Conservation (phyloP, 2,797 vertebrate species). For the Silurus lanzhouensis region DNA sequence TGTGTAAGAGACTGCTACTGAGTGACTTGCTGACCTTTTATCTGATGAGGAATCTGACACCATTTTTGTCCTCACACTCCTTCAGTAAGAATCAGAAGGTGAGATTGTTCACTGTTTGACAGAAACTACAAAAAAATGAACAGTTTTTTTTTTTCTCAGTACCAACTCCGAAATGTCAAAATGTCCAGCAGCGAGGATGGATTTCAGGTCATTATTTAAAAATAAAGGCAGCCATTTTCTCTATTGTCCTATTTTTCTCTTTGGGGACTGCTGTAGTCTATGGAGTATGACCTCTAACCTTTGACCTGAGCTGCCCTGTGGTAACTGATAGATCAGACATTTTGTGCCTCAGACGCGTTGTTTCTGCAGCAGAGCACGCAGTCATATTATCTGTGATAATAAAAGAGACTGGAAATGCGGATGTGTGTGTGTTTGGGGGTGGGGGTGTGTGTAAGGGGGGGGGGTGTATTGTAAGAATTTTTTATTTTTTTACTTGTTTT, state of each 20-base stretch:
- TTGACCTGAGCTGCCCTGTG: slow-evolving; percentile 11
- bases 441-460: too few relatives aligned
- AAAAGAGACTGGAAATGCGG: not conserved
- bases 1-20: not conserved
- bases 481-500: not conserved
- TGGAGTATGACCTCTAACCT: slow-evolving; percentile 1
- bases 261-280: not conserved
- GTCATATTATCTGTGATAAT: not conserved
- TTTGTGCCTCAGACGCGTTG: slow-evolving; percentile 8
- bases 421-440: not conserved
- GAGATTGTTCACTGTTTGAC: not conserved
- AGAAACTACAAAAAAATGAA: not conserved
- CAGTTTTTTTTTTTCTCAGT: not conserved
- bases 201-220: slow-evolving; percentile 13
- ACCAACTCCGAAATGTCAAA: not conserved
- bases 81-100: not conserved
- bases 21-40: slow-evolving; percentile 2
- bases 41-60: slow-evolving; percentile 24
- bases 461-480: not conserved
- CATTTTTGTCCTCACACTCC: slow-evolving; percentile 7
- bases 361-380: not conserved
- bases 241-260: slow-evolving; percentile 11
- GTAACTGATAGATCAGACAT: slow-evolving; percentile 18
- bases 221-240: slow-evolving; percentile 2
- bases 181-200: not conserved